Base-by-base conservation (phyloP, 2,888 invertebrate genomes). In the Sthenelais limicola region DNA sequence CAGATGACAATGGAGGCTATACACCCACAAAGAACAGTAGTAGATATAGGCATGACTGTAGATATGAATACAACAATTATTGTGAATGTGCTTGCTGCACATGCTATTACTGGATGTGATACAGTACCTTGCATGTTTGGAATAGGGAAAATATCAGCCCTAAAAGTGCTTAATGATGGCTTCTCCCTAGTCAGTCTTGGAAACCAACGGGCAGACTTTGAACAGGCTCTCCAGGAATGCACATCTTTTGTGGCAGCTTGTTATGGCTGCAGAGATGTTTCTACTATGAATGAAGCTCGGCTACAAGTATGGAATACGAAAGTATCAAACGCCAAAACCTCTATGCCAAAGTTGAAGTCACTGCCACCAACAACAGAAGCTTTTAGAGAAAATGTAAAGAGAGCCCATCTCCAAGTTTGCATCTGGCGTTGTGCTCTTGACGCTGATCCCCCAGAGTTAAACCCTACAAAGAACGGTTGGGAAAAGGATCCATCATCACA, bases 311-410 rank as follows among this genome's bases (percentile, higher is more conserved):
- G 30, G 58, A 21, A 12, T 24, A 24, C 7, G 30, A 58, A 26
- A 32, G 26, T 58, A 12, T 24, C 5, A 12, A 58, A 58, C 24
- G 18, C 26, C 15, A 58, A 58, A 26, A 24, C 26, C 24, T 7
- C 30, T 28, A 26, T 26, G n/a, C n/a, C n/a, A n/a, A 58, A 18
- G 12, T 32, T 58, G 28, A 58, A 58, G 32, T 28, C 58, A 12
- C 9, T 58, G 18, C 58, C 58, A 58, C 58, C 58, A 9, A 58
- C 58, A 24, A 58, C 58, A 58, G 30, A 24, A 28, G 58, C 58
- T 12, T 30, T 26, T 32, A 26, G 32, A 12, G 32, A 24, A 52
- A 15, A 58, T 58, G 58, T 58, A 12, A 15, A 28, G 21, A 7
- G 24, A 21, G 24, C 58, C 15, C 58, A 58, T 58, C n/a, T 58